These are phyloP conservation scores for Pteropus rufus DNA, from an alignment of 2,797 vertebrate genomes.

Conservation along the genomic window DNA sequence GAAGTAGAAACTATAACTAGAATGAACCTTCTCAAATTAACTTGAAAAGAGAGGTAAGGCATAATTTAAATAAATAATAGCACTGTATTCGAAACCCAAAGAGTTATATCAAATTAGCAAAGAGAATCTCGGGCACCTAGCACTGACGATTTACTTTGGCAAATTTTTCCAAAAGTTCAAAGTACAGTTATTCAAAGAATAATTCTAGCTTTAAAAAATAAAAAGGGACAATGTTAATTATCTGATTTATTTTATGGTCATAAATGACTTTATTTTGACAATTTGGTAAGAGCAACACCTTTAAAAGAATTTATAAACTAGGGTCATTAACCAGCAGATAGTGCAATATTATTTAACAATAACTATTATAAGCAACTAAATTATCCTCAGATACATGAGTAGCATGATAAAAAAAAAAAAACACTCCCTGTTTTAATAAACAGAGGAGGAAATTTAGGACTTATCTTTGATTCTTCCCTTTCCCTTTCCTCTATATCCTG, in stretches of 20 bases:
- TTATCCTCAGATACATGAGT: not conserved
- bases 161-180: not conserved
- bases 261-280: constrained; percentile 37
- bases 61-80: constrained; percentile 3
- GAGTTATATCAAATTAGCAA: not conserved
- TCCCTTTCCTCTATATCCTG: not conserved
- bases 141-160: not conserved
- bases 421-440: not conserved
- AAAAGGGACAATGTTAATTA: not conserved
- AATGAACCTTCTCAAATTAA: constrained; percentile 7
- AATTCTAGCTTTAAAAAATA: constrained; percentile 46
- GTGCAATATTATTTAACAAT: not conserved
- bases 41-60: not conserved
- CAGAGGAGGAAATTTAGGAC: not conserved
- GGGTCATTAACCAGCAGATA: not conserved
- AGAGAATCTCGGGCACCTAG: not conserved
- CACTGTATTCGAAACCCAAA: not conserved
- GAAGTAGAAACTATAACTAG: not conserved
- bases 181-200: not conserved
- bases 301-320: not conserved
- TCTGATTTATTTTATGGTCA: not conserved
- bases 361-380: not conserved
- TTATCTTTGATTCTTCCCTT: not conserved
- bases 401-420: not conserved
- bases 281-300: not conserved